Conservation (phyloP, 2,113 vertebrate genomes). For the Callipepla squamata region DNA sequence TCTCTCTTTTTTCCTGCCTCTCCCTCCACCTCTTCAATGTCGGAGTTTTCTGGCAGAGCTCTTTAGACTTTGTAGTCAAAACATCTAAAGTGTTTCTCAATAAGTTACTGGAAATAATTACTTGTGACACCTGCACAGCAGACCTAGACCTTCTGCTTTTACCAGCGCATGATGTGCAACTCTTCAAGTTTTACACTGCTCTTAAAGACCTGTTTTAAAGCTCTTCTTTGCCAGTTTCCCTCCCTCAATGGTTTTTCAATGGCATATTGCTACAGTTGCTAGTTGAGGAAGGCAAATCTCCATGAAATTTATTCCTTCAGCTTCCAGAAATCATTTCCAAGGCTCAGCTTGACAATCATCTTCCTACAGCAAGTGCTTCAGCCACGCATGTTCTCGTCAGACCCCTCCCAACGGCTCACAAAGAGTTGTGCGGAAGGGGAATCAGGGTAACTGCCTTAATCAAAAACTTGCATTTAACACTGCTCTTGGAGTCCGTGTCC, state of each 20-base stretch:
- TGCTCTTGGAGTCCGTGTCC: not conserved
- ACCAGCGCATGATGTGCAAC: slow-evolving; percentile 45
- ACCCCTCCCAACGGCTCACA: not conserved
- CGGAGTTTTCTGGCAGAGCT: not conserved
- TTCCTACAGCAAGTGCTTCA: slow-evolving; percentile 49
- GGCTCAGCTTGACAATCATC: not conserved
- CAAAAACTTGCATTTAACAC: not conserved
- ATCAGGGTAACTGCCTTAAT: not conserved
- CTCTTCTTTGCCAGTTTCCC: slow-evolving; percentile 50
- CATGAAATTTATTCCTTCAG: slow-evolving; percentile 29
- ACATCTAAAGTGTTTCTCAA: slow-evolving; percentile 26
- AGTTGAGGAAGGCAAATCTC: slow-evolving; percentile 45
- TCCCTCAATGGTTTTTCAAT: slow-evolving; percentile 35
- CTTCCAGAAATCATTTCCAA: slow-evolving; percentile 57
- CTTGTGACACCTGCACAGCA: slow-evolving; percentile 61
- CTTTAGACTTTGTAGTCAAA: slow-evolving; percentile 17
- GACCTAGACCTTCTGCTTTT: slow-evolving; percentile 60
- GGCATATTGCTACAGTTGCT: not conserved
- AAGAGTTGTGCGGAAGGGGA: not conserved
- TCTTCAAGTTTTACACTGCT: slow-evolving; percentile 46
- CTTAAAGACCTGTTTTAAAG: slow-evolving; percentile 64
- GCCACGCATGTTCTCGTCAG: not conserved
- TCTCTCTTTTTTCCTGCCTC: not conserved
- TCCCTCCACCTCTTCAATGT: not conserved
- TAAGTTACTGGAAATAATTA: slow-evolving; percentile 72